phyloP scores from a whole-genome alignment of 2,797 vertebrate genomes.

The Mionectes olivaceus region DNA sequence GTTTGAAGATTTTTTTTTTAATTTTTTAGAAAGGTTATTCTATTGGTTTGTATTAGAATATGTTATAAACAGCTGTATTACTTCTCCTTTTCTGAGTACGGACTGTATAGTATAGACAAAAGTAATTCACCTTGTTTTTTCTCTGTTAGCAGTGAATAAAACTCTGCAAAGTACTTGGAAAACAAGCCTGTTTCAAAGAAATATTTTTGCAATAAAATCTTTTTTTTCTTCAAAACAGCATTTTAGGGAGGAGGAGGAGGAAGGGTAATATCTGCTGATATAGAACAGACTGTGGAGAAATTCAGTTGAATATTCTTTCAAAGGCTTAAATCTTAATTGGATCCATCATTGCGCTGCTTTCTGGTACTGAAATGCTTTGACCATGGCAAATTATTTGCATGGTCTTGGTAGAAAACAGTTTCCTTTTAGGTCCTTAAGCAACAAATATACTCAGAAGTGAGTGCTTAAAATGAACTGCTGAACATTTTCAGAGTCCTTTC shows the following conservation, averaged over 20 bases:
- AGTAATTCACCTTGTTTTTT: constrained; percentile 23
- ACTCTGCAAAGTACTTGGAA: neutral
- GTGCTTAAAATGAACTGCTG: neutral
- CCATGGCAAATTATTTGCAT: constrained; percentile 11
- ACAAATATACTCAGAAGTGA: neutral
- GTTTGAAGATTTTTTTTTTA: neutral
- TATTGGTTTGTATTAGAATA: neutral
- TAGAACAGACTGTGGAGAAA: constrained; percentile 37
- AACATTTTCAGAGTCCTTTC: neutral
- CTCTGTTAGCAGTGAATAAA: constrained; percentile 28
- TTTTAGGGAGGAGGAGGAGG: neutral
- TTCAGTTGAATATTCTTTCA: neutral
- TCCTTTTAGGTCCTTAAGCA: neutral
- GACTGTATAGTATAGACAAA: neutral
- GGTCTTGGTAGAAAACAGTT: neutral
- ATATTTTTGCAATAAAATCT: neutral
- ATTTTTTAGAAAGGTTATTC: neutral
- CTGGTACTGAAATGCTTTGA: constrained; percentile 5
- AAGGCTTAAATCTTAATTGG: constrained; percentile 27
- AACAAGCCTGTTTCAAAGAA: neutral
- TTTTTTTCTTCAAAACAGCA: neutral
- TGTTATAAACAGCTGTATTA: neutral
- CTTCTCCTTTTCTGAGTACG: neutral
- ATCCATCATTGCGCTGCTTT: constrained; percentile 17
- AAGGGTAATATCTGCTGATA: constrained; percentile 1